phyloP scores from a whole-genome alignment of 2,888 invertebrate genomes.

The Dexiosoma caninum region DNA sequence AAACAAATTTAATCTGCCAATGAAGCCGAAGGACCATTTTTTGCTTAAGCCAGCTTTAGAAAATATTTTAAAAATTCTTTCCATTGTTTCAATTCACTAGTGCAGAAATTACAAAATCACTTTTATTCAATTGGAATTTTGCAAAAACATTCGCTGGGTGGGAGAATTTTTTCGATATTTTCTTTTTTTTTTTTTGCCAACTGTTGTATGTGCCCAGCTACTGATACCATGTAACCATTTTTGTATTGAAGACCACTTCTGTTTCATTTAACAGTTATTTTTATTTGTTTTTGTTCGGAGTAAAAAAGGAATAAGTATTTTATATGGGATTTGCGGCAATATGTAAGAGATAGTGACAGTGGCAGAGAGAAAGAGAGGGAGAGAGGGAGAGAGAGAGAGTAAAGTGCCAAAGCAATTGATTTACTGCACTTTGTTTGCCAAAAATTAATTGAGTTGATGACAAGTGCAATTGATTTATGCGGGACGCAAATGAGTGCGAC shows the following conservation, averaged over 20 bases:
- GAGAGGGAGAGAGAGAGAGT: constrained; percentile 32
- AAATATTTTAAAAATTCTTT: not conserved
- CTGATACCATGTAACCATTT: constrained; percentile 50
- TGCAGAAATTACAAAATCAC: too few relatives aligned
- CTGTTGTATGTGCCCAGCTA: not conserved
- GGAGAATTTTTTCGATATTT: too few relatives aligned
- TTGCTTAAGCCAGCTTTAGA: too few relatives aligned
- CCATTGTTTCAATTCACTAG: too few relatives aligned
- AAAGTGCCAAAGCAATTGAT: constrained; percentile 77
- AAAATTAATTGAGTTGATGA: constrained; percentile 78
- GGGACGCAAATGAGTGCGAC: constrained; percentile 75
- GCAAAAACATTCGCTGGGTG: constrained; percentile 14
- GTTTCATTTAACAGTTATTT: constrained; percentile 37
- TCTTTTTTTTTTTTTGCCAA: not conserved
- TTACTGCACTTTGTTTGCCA: constrained; percentile 77
- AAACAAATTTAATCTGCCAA: too few relatives aligned
- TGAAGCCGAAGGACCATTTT: too few relatives aligned
- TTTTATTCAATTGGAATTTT: not conserved
- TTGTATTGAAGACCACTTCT: constrained; percentile 51
- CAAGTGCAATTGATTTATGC: constrained; percentile 78
- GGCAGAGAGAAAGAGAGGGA: constrained; percentile 71
- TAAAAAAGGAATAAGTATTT: not conserved
- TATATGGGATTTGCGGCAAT: constrained; percentile 7
- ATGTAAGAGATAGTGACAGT: constrained; percentile 61
- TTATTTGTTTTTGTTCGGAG: not conserved